Base-by-base conservation (phyloP, 2,797 vertebrate species). In the Poliocrania exsul region DNA sequence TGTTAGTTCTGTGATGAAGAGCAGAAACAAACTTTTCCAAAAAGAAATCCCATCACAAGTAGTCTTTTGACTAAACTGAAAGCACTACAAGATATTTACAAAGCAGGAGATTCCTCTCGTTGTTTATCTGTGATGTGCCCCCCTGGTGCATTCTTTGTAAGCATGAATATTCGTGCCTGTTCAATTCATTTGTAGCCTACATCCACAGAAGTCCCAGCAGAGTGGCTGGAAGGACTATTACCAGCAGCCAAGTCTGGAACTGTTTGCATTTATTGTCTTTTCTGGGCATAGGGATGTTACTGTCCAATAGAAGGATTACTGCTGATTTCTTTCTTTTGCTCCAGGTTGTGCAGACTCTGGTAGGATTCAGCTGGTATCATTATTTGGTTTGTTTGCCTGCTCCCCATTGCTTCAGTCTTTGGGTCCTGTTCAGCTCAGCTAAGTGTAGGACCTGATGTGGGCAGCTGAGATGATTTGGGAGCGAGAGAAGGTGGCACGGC, bases 41-140 rank as follows among this genome's bases (percentile, higher is more conserved):
- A 81, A 79, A 88, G 61, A 88, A 91, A 70, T 33, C 58, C 49
- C 56, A 37, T 84, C 85, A 86, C 60, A 92, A 91, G 40, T 44
- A 95, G 35, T 65, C 38, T 54, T 77, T 72, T 4, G 6, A 62
- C 16, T 88, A 75, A 62, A 90, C 38, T 84, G 56, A 91, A 94
- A 93, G 33, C 58, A 91, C 62, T 92, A 83, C 53, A 75, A 85
- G n/a, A 37, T 93, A 79, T 91, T 94, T 94, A 73, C 75, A 90
- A 88, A 94, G 66, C 66, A 75, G 47, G 51, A 92, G 94, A 94
- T 92, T 92, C 86, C 58, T 91, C 80, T 90, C 1, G 0, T 40
- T 92, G 72, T 95, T 93, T 91, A 75, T 90, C 81, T 95, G 90
- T 84, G 82, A 87, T 94, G 69, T 84, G 77, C 70, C 62, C 91